These are phyloP conservation scores for Aspidiotus rigidus DNA, from an alignment of 2,888 invertebrate genomes.

Conservation along the genomic window DNA sequence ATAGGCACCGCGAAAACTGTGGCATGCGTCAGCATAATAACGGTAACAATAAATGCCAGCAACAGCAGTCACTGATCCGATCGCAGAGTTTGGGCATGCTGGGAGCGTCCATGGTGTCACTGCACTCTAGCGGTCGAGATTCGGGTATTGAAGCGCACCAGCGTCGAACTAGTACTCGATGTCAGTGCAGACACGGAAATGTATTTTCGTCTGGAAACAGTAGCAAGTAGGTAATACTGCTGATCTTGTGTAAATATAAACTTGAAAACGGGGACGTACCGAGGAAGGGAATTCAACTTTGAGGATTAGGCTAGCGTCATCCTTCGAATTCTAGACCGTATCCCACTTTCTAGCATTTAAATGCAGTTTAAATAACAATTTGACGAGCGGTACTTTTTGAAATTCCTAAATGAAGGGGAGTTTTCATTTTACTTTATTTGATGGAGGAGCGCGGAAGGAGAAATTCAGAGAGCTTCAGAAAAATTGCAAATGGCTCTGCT, in stretches of 20 bases:
- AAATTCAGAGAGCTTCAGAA: no score
- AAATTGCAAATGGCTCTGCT: no score
- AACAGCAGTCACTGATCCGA: conserved; percentile 36
- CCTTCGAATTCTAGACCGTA: no score
- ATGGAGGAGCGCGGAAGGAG: no score
- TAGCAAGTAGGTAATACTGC: conserved; percentile 33
- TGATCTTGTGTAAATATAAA: neutral
- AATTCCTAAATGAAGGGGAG: no score
- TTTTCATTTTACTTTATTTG: no score
- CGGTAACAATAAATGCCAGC: conserved; percentile 18
- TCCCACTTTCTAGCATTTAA: no score
- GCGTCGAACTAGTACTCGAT: conserved; percentile 42
- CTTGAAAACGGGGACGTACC: no score
- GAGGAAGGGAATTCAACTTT: no score
- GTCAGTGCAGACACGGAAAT: conserved; percentile 53
- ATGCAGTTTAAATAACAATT: no score
- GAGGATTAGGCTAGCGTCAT: no score
- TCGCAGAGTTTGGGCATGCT: conserved; percentile 44
- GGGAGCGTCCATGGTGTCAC: conserved; percentile 62
- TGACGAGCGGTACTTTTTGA: no score
- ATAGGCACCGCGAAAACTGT: conserved; percentile 31
- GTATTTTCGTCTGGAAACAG: conserved; percentile 32
- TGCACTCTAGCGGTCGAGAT: conserved; percentile 74
- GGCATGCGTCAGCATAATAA: conserved; percentile 5
- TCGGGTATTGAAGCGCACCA: conserved; percentile 55